Percentiles rank a stretch among this genome's conserved stretches.
Conservation (phyloP, 1,140 invertebrate genomes). For the Ips nitidus region DNA sequence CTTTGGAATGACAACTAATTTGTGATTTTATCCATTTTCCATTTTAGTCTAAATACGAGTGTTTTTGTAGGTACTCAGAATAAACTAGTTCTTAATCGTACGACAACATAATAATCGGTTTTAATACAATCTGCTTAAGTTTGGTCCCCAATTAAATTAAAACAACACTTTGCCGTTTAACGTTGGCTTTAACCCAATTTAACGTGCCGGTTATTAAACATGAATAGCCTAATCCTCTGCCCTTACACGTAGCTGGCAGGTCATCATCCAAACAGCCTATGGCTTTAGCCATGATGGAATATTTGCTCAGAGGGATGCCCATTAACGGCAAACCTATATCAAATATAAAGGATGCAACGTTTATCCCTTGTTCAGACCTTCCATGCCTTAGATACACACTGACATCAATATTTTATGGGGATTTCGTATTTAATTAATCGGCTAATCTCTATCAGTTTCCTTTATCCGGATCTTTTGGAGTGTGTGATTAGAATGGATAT, state of each 20-base stretch:
- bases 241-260: background rate
- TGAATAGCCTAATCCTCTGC: background rate
- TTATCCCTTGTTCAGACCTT: background rate
- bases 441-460: background rate
- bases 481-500: background rate
- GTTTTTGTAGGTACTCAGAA: too few species aligned
- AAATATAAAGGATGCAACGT: background rate
- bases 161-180: too few species aligned
- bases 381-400: background rate
- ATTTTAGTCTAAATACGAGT: too few species aligned
- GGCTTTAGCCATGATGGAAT: background rate
- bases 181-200: background rate
- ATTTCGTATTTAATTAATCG: slow-evolving; percentile 1
- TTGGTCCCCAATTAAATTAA: too few species aligned
- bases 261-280: background rate
- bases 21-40: too few species aligned
- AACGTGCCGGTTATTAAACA: background rate
- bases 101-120: too few species aligned
- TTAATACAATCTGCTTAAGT: too few species aligned
- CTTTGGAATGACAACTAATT: too few species aligned
- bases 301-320: background rate
- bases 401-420: slow-evolving; percentile 2
- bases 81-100: too few species aligned
- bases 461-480: background rate
- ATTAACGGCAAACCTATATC: background rate